These are phyloP conservation scores for Neolamprologus caudopunctatus DNA, from an alignment of 2,113 vertebrate genomes.

Conservation along the genomic window DNA sequence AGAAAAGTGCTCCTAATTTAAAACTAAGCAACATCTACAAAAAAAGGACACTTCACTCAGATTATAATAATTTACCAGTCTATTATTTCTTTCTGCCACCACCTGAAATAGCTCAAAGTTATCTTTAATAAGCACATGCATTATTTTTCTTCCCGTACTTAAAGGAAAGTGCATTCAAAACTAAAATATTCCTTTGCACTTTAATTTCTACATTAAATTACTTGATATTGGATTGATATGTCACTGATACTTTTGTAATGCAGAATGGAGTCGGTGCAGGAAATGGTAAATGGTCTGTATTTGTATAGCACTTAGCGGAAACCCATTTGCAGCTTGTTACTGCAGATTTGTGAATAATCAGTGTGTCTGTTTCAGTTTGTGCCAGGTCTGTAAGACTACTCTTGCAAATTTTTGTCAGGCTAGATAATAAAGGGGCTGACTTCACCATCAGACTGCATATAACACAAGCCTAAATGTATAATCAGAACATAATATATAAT, in stretches of 20 bases:
- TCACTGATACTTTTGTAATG: neutral
- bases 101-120: neutral
- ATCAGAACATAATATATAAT: slow-evolving; percentile 34
- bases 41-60: neutral
- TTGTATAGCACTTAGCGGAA: neutral
- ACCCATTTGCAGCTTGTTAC: neutral
- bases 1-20: neutral
- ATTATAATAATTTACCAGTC: neutral
- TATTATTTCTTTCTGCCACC: neutral
- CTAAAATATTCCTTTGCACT: neutral
- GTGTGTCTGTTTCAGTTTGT: neutral
- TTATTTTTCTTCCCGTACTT: neutral
- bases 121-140: neutral
- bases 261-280: neutral
- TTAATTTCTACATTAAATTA: neutral
- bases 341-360: slow-evolving; percentile 3
- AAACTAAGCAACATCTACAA: neutral
- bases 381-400: slow-evolving; percentile 9
- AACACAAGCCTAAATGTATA: slow-evolving; percentile 23
- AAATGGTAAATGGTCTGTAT: neutral
- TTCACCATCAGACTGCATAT: slow-evolving; percentile 33
- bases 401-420: neutral
- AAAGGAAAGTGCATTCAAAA: neutral
- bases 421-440: slow-evolving; percentile 38
- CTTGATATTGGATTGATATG: neutral